Percentiles rank a stretch among this genome's conserved stretches.
Conservation (phyloP, 2,113 vertebrate species). For the Strigops habroptila region DNA sequence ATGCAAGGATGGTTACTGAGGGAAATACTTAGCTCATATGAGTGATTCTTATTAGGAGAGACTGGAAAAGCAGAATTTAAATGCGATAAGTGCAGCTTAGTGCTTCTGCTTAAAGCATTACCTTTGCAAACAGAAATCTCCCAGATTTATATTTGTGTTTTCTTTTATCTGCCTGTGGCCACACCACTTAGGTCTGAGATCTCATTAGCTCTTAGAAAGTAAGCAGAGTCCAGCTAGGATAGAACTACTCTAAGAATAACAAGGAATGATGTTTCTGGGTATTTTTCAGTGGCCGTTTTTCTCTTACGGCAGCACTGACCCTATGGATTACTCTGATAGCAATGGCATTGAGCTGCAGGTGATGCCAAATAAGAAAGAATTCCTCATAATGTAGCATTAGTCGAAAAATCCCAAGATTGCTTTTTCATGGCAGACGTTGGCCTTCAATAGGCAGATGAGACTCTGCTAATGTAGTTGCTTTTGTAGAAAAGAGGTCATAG, state of each 20-base stretch:
- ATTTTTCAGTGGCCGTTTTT: not conserved
- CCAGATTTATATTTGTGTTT: not conserved
- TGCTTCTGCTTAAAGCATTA: not conserved
- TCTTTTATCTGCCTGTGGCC: not conserved
- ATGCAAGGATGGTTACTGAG: slow-evolving; percentile 44
- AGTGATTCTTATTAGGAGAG: slow-evolving; percentile 31
- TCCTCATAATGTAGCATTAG: not conserved
- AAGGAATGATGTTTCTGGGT: not conserved
- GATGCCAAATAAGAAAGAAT: not conserved
- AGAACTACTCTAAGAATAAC: not conserved
- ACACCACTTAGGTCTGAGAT: not conserved
- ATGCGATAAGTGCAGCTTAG: slow-evolving; percentile 15
- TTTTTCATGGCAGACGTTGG: not conserved
- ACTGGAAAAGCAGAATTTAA: slow-evolving; percentile 35
- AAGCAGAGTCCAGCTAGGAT: not conserved
- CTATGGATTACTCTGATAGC: not conserved
- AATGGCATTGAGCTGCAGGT: not conserved
- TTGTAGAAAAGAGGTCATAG: not conserved
- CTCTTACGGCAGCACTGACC: not conserved
- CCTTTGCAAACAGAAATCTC: not conserved
- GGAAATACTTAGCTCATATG: slow-evolving; percentile 27
- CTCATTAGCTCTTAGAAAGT: not conserved
- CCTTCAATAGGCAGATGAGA: not conserved
- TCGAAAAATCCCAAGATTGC: not conserved
- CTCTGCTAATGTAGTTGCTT: not conserved